Evolutionary conservation across 2,888 invertebrate genomes (phyloP).

Genomic region (Heliconius aoede): DNA sequence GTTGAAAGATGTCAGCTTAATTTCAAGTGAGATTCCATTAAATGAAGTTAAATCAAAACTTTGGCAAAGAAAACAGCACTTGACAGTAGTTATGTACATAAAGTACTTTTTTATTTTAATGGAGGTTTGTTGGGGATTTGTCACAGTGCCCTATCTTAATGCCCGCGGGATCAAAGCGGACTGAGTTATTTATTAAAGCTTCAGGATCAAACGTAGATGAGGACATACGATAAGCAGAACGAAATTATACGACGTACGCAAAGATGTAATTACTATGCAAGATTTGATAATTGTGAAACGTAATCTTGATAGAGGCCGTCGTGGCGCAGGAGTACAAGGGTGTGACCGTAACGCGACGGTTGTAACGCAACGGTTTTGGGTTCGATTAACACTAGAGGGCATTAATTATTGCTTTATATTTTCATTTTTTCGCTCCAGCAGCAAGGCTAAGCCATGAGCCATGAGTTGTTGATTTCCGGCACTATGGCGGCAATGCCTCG

Average conservation of each 20-base stretch:
- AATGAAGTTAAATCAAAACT: conserved; percentile 30
- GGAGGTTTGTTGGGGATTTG: conserved; percentile 24
- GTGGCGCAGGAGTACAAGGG: no score
- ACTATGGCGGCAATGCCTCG: no score
- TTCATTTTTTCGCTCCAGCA: no score
- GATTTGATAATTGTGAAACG: neutral
- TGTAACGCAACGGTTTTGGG: no score
- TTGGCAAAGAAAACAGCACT: conserved; percentile 21
- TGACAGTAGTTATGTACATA: conserved; percentile 29
- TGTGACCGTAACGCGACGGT: no score
- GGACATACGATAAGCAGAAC: conserved; percentile 29
- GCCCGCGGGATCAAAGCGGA: conserved; percentile 34
- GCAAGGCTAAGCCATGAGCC: no score
- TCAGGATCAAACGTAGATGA: conserved; percentile 36
- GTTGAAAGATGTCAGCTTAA: conserved; percentile 24
- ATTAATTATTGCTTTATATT: no score
- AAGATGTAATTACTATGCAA: conserved; percentile 11
- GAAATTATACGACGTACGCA: conserved; percentile 7
- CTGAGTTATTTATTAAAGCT: conserved; percentile 38
- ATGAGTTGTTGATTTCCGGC: no score
- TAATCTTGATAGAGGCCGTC: no score
- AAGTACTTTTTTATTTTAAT: conserved; percentile 37
- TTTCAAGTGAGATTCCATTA: conserved; percentile 32
- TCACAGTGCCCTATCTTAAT: conserved; percentile 34
- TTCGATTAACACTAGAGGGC: no score